phyloP scores from a whole-genome alignment of 1,140 invertebrate species.

The Drosophila truncata region DNA sequence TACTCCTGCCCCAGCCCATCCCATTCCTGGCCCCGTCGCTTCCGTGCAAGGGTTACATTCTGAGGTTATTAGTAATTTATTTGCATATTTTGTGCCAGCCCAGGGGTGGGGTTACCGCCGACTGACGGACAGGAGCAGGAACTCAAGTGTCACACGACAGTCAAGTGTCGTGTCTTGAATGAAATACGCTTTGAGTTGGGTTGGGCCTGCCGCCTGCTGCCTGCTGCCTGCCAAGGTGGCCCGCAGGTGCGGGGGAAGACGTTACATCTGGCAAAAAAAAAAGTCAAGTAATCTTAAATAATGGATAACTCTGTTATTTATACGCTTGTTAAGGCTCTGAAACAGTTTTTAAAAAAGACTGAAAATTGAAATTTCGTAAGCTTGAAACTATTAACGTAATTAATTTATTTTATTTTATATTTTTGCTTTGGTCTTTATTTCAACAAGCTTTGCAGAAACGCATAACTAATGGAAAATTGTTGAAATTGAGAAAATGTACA shows the following conservation, averaged over 20 bases:
- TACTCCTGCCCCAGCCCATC: not conserved
- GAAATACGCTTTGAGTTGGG: constrained; percentile 74
- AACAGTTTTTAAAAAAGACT: not conserved
- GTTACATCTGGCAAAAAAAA: not conserved
- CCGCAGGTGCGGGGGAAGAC: constrained; percentile 6
- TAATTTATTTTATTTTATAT: not conserved
- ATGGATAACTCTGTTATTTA: not conserved
- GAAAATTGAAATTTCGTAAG: not conserved
- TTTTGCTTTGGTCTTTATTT: not conserved
- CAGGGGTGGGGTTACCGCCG: constrained; percentile 24
- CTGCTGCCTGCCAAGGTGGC: not conserved
- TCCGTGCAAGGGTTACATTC: constrained; percentile 81
- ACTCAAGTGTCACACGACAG: constrained; percentile 72
- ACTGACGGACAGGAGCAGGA: constrained; percentile 66
- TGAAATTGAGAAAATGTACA: too few relatives aligned
- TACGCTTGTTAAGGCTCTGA: not conserved
- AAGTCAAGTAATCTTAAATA: not conserved
- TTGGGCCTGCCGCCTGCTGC: constrained; percentile 12
- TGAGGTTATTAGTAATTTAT: constrained; percentile 82
- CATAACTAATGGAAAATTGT: too few relatives aligned
- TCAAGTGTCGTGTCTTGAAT: constrained; percentile 77
- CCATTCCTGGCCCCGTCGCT: constrained; percentile 1
- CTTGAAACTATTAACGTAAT: not conserved
- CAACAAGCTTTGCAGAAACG: not conserved
- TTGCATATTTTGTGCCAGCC: constrained; percentile 70